A percentile compares a stretch with the other conserved stretches of the same genome.
Evolutionary conservation across 2,888 invertebrate genomes (phyloP).

Genomic region (Melanostoma scalare): DNA sequence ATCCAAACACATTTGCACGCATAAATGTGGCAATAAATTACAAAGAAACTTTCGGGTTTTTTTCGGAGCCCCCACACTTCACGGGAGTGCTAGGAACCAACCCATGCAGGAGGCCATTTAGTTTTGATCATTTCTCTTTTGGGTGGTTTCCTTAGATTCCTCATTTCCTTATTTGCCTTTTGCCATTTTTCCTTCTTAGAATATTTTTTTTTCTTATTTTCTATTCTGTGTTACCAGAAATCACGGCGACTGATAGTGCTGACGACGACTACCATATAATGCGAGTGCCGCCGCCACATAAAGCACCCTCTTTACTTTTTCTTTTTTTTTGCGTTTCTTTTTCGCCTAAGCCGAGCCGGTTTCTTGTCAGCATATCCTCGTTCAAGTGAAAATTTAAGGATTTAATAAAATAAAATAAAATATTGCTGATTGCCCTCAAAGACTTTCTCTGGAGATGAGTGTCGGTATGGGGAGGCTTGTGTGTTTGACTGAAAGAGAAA

Average conservation of each 20-base stretch:
- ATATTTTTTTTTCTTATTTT: slow-evolving; percentile 9
- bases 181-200: slow-evolving; percentile 15
- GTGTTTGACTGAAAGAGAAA: neutral
- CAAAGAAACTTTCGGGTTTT: slow-evolving; percentile 57
- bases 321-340: neutral
- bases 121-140: slow-evolving; percentile 69
- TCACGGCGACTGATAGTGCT: slow-evolving; percentile 71
- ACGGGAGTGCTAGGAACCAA: neutral
- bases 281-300: slow-evolving; percentile 44
- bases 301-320: slow-evolving; percentile 3
- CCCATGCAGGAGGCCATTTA: slow-evolving; percentile 58
- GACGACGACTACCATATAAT: slow-evolving; percentile 46
- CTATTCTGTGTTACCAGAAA: slow-evolving; percentile 48
- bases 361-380: slow-evolving; percentile 69
- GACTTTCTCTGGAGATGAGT: neutral
- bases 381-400: slow-evolving; percentile 70
- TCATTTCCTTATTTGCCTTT: slow-evolving; percentile 34
- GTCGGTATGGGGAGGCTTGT: neutral
- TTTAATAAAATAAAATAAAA: slow-evolving; percentile 73
- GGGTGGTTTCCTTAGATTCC: slow-evolving; percentile 39
- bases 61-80: neutral
- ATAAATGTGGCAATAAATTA: slow-evolving; percentile 73
- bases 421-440: slow-evolving; percentile 68
- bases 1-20: slow-evolving; percentile 71
- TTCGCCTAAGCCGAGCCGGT: neutral